Evolutionary conservation across 2,888 invertebrate genomes (phyloP).

Genomic region (Trilocha varians): DNA sequence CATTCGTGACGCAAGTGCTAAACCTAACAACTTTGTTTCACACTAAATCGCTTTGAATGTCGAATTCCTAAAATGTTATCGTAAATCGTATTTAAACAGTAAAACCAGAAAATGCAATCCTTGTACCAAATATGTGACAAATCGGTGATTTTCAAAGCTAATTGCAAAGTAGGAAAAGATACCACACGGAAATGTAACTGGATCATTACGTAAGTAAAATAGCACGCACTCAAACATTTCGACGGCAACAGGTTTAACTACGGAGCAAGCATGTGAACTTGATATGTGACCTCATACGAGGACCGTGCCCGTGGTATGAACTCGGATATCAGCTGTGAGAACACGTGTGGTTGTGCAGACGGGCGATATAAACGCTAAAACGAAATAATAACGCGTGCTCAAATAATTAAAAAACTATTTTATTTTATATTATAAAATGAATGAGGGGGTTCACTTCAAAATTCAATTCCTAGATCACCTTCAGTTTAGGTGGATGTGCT

Average conservation of each 20-base stretch:
- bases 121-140: background rate
- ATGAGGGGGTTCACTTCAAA: no score
- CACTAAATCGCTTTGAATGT: background rate
- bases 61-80: background rate
- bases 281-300: constrained; percentile 56
- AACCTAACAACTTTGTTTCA: background rate
- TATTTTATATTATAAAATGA: no score
- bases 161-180: constrained; percentile 24
- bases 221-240: constrained; percentile 24
- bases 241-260: constrained; percentile 37
- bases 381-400: no score
- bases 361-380: constrained; percentile 16
- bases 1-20: background rate
- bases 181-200: constrained; percentile 26
- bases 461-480: no score
- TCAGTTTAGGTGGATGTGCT: no score
- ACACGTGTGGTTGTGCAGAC: constrained; percentile 33
- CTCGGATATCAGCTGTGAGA: constrained; percentile 29
- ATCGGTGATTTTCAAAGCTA: constrained; percentile 1
- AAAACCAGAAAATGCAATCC: no score
- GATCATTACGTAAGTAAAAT: constrained; percentile 22
- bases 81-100: background rate
- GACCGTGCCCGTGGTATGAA: constrained; percentile 42
- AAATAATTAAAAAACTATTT: no score
- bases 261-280: constrained; percentile 57